Evolutionary conservation across 1,140 invertebrate species (phyloP).

Genomic region (Riptortus pedestris): DNA sequence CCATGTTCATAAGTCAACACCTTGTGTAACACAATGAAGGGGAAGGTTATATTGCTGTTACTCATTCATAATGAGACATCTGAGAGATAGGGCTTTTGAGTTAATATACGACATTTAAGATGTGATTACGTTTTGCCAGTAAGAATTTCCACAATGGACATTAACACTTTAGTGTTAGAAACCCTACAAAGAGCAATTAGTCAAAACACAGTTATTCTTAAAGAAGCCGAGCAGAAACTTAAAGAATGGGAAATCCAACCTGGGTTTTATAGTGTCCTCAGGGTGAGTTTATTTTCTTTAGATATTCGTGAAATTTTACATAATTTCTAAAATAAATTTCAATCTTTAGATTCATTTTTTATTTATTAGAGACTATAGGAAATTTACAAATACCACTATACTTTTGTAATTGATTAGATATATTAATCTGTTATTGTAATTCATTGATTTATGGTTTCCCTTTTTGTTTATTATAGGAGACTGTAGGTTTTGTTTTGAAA

Average conservation of each 20-base stretch:
- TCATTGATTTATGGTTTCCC: too few relatives aligned
- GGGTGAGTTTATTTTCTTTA: conserved; percentile 46
- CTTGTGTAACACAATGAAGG: too few relatives aligned
- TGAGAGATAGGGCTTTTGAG: background rate
- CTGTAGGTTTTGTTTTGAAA: too few relatives aligned
- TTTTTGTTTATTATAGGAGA: too few relatives aligned
- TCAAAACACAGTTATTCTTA: conserved; percentile 71
- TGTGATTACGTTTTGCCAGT: background rate
- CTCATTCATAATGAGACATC: background rate
- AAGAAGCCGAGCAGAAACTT: conserved; percentile 75
- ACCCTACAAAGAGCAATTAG: conserved; percentile 72
- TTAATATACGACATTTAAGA: background rate
- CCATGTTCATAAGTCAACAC: too few relatives aligned
- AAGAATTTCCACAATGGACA: conserved; percentile 8
- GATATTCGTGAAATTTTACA: background rate
- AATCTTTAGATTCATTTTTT: background rate
- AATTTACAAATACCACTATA: background rate
- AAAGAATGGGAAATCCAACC: conserved; percentile 76
- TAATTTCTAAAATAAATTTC: background rate
- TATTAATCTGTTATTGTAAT: background rate
- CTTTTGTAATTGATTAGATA: background rate
- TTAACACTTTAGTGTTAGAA: conserved; percentile 44
- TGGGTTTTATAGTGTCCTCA: conserved; percentile 76
- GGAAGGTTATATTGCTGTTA: background rate
- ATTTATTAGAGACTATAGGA: background rate